A percentile compares a stretch with the other conserved stretches of the same genome.
These are phyloP conservation scores for Gymnocheta viridis DNA, from an alignment of 2,888 invertebrate genomes.

Conservation along the genomic window DNA sequence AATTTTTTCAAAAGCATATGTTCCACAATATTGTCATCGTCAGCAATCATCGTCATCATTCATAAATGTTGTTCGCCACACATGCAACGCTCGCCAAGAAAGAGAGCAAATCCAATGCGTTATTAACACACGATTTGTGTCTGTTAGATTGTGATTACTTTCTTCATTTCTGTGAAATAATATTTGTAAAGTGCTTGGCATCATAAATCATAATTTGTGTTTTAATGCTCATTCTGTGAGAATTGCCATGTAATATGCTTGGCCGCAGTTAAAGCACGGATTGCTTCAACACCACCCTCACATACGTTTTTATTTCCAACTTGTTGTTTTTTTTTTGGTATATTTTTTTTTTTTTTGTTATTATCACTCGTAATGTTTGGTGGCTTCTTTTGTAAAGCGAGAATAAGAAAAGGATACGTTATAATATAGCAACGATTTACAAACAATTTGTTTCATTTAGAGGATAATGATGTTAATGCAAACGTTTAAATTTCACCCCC, in stretches of 20 bases:
- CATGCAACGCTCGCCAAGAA: neutral
- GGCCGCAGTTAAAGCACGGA: slow-evolving; percentile 53
- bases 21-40: slow-evolving; percentile 57
- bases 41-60: slow-evolving; percentile 65
- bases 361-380: slow-evolving; percentile 58
- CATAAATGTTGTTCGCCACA: slow-evolving; percentile 8
- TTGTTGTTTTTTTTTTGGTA: neutral
- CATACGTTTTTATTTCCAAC: slow-evolving; percentile 14
- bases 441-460: slow-evolving; percentile 70
- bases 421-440: slow-evolving; percentile 65
- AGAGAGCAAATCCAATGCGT: slow-evolving; percentile 61
- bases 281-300: slow-evolving; percentile 41
- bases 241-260: slow-evolving; percentile 66
- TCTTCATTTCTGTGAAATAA: slow-evolving; percentile 21
- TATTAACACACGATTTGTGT: slow-evolving; percentile 67
- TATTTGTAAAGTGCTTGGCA: slow-evolving; percentile 59
- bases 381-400: slow-evolving; percentile 44
- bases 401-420: slow-evolving; percentile 39
- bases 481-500: slow-evolving; percentile 68
- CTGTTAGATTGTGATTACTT: slow-evolving; percentile 63
- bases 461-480: slow-evolving; percentile 70
- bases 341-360: neutral
- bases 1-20: slow-evolving; percentile 66
- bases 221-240: slow-evolving; percentile 57
- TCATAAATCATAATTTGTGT: slow-evolving; percentile 69